Evolutionary conservation across 2,888 invertebrate species (phyloP).

Genomic region (Lasioglossum leucozonium): DNA sequence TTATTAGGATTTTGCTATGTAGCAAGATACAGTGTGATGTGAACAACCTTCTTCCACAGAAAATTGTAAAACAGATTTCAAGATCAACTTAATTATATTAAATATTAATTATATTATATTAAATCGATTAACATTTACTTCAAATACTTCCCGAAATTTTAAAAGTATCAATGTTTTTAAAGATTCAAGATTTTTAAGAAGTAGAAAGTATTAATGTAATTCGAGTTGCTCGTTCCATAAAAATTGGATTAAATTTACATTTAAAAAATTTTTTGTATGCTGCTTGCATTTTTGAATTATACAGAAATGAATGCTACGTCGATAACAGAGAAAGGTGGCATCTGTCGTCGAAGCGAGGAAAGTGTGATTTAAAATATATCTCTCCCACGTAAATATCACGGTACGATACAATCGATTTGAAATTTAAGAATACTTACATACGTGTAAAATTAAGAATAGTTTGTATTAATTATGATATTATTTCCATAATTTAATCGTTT

Average conservation of each 20-base stretch:
- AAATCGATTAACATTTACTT: background rate
- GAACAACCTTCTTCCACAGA: background rate
- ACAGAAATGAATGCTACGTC: background rate
- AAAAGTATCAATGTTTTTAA: background rate
- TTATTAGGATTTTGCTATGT: too few species aligned
- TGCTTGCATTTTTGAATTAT: background rate
- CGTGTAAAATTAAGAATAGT: background rate
- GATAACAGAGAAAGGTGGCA: background rate
- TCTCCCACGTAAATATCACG: constrained; percentile 5
- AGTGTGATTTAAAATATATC: background rate
- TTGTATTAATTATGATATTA: background rate
- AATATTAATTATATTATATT: too few species aligned
- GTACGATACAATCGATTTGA: background rate
- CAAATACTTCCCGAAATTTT: background rate
- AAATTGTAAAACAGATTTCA: background rate
- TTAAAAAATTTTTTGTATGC: too few species aligned
- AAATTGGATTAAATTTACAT: background rate
- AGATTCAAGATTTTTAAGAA: too few species aligned
- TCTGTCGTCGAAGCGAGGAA: background rate
- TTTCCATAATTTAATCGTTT: background rate
- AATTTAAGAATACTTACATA: background rate
- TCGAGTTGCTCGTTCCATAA: background rate
- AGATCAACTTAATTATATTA: too few species aligned
- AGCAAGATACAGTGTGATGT: background rate
- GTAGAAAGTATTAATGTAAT: background rate